Evolutionary conservation across 2,888 invertebrate genomes (phyloP).

Genomic region (Hydroisotoma schaefferi): DNA sequence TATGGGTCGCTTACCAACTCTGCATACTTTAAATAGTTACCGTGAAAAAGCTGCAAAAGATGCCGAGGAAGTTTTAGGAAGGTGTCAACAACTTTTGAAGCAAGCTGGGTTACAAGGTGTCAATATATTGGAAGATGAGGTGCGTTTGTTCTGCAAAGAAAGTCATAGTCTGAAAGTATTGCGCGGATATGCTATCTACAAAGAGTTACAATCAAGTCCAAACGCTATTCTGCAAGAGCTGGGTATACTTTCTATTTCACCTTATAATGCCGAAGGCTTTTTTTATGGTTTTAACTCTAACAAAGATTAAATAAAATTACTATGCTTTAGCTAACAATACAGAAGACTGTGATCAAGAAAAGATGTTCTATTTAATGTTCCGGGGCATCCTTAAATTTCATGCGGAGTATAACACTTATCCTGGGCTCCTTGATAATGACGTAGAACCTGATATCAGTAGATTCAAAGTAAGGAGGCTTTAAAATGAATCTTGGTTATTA

Average conservation of each 20-base stretch:
- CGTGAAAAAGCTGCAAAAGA: conserved; percentile 78
- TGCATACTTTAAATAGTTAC: conserved; percentile 56
- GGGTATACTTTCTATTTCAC: conserved; percentile 53
- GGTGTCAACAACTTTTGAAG: conserved; percentile 73
- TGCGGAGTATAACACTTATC: conserved; percentile 81
- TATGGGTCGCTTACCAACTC: neutral
- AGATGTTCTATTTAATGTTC: conserved; percentile 84
- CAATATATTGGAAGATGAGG: conserved; percentile 57
- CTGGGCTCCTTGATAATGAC: conserved; percentile 78
- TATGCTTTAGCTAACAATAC: conserved; percentile 66
- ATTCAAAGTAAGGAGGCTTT: conserved; percentile 62
- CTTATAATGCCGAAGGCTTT: too few species aligned
- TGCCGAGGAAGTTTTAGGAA: conserved; percentile 73
- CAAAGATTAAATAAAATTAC: too few species aligned
- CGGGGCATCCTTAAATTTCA: conserved; percentile 88
- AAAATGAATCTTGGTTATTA: neutral
- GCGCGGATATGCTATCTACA: conserved; percentile 68
- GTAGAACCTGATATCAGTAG: conserved; percentile 87
- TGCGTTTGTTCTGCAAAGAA: conserved; percentile 84
- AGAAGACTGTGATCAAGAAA: conserved; percentile 79
- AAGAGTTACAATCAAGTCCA: conserved; percentile 68
- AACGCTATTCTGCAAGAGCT: conserved; percentile 60
- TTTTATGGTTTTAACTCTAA: too few species aligned
- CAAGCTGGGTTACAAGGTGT: conserved; percentile 34
- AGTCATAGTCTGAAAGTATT: conserved; percentile 74